Conservation (phyloP, 2,113 vertebrate species). For the Hydrolagus affinis region DNA sequence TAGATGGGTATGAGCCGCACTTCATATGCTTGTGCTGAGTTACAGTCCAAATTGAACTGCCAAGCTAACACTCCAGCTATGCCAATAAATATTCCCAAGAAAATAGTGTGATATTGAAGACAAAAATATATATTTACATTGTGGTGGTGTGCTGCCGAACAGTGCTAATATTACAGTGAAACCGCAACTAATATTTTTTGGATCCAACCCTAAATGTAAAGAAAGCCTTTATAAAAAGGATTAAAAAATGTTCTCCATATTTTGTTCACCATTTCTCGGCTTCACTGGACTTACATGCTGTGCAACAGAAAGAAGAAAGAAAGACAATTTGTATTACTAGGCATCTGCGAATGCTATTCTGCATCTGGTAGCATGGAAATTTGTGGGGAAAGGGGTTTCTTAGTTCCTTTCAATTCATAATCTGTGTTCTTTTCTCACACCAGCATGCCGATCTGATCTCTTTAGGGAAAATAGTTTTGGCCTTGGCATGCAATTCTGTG, state of each 20-base stretch:
- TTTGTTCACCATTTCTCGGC: too few species aligned
- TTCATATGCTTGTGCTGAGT: background rate
- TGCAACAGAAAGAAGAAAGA: too few species aligned
- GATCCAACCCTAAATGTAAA: background rate
- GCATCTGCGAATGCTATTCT: too few species aligned
- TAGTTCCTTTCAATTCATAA: conserved; percentile 49
- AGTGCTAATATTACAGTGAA: background rate
- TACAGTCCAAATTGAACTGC: conserved; percentile 8
- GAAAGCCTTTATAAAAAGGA: background rate
- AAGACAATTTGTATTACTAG: too few species aligned
- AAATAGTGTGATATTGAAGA: conserved; percentile 9
- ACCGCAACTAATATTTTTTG: background rate
- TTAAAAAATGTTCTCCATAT: too few species aligned
- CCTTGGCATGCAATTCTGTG: conserved; percentile 94
- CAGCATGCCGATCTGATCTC: conserved; percentile 98
- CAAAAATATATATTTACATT: background rate
- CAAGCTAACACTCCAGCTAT: background rate
- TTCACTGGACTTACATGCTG: too few species aligned
- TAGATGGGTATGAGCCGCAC: background rate
- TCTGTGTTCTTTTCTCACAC: conserved; percentile 53
- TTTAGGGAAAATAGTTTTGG: conserved; percentile 96
- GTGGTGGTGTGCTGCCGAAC: background rate
- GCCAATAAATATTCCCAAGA: conserved; percentile 20
- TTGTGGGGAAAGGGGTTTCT: too few species aligned
- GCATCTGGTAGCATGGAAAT: too few species aligned